Conservation (phyloP, 2,888 invertebrate genomes). For the Emmelina monodactyla region DNA sequence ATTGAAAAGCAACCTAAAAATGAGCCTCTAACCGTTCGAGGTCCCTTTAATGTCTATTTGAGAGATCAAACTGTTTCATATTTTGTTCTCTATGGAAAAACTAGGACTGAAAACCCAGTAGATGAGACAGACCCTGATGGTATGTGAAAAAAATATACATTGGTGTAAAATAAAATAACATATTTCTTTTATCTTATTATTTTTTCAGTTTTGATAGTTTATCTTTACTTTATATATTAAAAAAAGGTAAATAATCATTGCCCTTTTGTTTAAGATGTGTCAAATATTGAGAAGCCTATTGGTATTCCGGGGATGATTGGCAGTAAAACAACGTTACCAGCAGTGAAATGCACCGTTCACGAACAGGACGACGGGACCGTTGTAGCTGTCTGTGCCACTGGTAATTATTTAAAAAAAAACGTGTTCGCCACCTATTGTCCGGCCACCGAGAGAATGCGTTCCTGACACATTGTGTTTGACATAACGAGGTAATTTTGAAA, state of each 20-base stretch:
- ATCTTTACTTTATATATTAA: too few relatives aligned
- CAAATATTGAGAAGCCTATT: constrained; percentile 68
- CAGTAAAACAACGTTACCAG: constrained; percentile 44
- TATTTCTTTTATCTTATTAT: not conserved
- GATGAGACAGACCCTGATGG: constrained; percentile 72
- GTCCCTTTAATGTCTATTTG: constrained; percentile 83
- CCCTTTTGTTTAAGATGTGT: constrained; percentile 74
- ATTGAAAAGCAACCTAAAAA: constrained; percentile 66
- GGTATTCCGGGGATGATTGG: constrained; percentile 58
- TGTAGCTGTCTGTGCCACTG: constrained; percentile 86
- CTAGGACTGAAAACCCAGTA: too few relatives aligned
- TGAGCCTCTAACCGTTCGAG: constrained; percentile 81
- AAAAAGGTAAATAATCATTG: too few relatives aligned
- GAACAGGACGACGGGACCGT: constrained; percentile 94
- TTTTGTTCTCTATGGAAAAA: constrained; percentile 79
- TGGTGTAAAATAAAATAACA: not conserved
- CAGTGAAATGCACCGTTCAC: constrained; percentile 75
- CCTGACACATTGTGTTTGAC: too few relatives aligned
- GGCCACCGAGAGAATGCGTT: too few relatives aligned
- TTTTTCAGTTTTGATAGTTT: not conserved
- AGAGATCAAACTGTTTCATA: constrained; percentile 79
- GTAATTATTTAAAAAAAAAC: too few relatives aligned
- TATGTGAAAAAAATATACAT: constrained; percentile 24
- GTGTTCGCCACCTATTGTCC: too few relatives aligned
- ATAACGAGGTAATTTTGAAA: too few relatives aligned